Evolutionary conservation across 2,797 vertebrate species (phyloP).

Genomic region (Coracias cyanogaster): DNA sequence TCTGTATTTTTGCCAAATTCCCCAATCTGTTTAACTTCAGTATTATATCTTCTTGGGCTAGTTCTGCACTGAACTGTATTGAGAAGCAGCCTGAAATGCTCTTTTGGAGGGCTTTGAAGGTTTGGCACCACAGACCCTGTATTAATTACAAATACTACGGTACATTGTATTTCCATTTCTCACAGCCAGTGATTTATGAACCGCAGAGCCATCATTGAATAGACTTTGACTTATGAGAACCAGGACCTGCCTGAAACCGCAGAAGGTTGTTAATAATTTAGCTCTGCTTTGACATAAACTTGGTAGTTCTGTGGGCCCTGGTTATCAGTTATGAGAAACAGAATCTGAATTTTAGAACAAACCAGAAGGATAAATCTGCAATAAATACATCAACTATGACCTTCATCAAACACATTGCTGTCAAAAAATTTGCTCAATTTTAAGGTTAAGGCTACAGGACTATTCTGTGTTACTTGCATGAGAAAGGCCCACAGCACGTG

Average conservation of each 20-base stretch:
- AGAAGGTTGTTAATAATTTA: neutral
- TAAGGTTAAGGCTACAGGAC: neutral
- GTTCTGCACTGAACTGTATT: neutral
- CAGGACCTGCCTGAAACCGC: neutral
- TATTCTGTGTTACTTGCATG: neutral
- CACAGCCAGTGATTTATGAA: neutral
- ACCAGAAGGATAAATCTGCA: neutral
- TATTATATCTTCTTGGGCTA: neutral
- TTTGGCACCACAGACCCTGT: neutral
- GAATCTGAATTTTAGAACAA: neutral
- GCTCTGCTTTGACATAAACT: neutral
- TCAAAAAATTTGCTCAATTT: neutral
- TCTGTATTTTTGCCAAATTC: neutral
- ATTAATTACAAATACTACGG: neutral
- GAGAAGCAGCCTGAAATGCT: neutral
- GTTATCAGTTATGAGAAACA: neutral
- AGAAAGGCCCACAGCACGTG: neutral
- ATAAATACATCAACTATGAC: neutral
- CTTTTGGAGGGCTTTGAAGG: neutral
- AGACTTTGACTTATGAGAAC: neutral
- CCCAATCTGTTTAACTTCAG: neutral
- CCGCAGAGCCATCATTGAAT: neutral
- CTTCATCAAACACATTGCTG: neutral
- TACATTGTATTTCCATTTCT: conserved; percentile 17
- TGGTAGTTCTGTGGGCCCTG: neutral